These are phyloP conservation scores for Haliclona indistincta DNA, from an alignment of 37 sponge, comb jelly and placozoan species.

Conservation along the genomic window DNA sequence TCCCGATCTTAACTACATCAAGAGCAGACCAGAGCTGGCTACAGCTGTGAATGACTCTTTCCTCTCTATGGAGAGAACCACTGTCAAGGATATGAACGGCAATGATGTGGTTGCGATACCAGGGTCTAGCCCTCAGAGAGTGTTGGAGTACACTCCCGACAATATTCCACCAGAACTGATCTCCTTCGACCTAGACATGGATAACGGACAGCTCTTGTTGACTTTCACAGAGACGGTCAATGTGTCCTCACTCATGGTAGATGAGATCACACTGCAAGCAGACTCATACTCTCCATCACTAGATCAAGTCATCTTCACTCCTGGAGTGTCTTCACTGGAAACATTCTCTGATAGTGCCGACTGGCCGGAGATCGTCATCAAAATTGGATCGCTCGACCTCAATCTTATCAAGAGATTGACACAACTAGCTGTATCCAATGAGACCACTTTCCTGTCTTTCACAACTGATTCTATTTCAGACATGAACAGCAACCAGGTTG, in stretches of 20 bases:
- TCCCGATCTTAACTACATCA: constrained; percentile 81
- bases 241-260: constrained; percentile 68
- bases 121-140: constrained; percentile 25
- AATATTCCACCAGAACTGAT: constrained; percentile 57
- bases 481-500: constrained; percentile 62
- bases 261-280: constrained; percentile 63
- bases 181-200: constrained; percentile 78
- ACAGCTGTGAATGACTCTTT: constrained; percentile 54
- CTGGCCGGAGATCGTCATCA: constrained; percentile 67
- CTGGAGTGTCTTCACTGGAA: constrained; percentile 25
- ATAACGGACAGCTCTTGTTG: constrained; percentile 56
- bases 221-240: constrained; percentile 82
- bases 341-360: constrained; percentile 57
- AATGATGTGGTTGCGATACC: constrained; percentile 45
- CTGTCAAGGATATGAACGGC: constrained; percentile 77
- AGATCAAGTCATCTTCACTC: constrained; percentile 56
- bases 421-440: constrained; percentile 58
- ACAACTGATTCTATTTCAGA: constrained; percentile 58
- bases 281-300: constrained; percentile 7
- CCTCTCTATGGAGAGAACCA: constrained; percentile 47
- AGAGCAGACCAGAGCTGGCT: constrained; percentile 49
- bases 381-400: constrained; percentile 67
- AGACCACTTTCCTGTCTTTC: constrained; percentile 70
- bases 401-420: constrained; percentile 78
- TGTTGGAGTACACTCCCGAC: constrained; percentile 45